Base-by-base conservation (phyloP, 2,797 vertebrate genomes). In the Coendou prehensilis region DNA sequence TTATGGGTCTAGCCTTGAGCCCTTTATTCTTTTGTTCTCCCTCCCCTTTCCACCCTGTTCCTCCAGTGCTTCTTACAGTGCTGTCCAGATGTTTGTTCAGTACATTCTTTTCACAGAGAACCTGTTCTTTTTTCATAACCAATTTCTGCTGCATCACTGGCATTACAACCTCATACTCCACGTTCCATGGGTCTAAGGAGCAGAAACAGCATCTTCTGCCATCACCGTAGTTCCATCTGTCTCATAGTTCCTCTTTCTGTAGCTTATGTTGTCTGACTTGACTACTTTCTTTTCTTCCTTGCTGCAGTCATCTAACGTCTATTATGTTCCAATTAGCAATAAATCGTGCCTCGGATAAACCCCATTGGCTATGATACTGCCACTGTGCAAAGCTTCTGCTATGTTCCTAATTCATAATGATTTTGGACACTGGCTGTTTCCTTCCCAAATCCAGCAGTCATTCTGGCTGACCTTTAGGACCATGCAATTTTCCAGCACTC, bases 41-140 rank as follows among this genome's bases (percentile, higher is more conserved):
- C 20, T 86, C 17, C 6, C 4, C 22, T 50, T 6, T 75, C 30
- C 5, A 91, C 28, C 50, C 30, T 1, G 14, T 87, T 94, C 23
- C 28, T 91, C 14, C 50, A 92, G 87, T 28, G 28, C 23, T 91
- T 94, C 61, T 87, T 92, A 90, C 52, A 86, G 0, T 87, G 87
- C 83, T 50, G 11, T 95, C 71, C 69, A 45, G 59, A 78, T 76
- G 13, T 56, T 56, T 93, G 50, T 69, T 87, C 14, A 91, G 26
- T 63, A 52, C 47, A 76, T 93, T 28, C 75, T 91, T 95, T 89
- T 80, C 52, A 78, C 30, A 69, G 50, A 63, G 64, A 26, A 78
- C 30, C n/a, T 87, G 50, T 76, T 96, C 95, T 86, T 73, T 26
- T 76, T 63, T 91, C 30, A 89, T 85, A 54, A 28, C 54, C 23